These are phyloP conservation scores for Cygnus atratus DNA, from an alignment of 2,113 vertebrate species.

Conservation along the genomic window DNA sequence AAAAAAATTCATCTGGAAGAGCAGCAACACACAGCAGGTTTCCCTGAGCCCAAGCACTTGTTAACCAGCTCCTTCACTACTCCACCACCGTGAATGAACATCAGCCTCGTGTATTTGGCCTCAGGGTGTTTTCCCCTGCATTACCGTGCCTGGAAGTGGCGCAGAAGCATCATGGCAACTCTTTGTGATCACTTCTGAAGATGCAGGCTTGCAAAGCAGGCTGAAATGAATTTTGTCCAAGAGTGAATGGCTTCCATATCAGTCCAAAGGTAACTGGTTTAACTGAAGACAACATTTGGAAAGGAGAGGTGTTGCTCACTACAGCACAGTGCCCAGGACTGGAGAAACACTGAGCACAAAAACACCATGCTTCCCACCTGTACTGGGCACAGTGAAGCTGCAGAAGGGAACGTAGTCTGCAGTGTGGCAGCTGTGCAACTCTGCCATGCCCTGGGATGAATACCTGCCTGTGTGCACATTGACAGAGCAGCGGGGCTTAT, in stretches of 20 bases:
- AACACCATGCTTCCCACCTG: neutral
- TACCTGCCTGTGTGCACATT: neutral
- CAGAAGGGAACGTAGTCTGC: neutral
- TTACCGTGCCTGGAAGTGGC: neutral
- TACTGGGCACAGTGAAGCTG: neutral
- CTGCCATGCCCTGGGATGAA: neutral
- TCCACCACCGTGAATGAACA: neutral
- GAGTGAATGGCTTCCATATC: neutral
- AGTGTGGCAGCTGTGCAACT: neutral
- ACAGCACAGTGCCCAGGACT: neutral
- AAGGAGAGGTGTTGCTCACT: neutral
- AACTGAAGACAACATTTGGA: neutral
- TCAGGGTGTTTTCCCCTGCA: neutral
- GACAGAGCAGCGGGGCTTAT: neutral
- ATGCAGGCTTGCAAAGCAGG: neutral
- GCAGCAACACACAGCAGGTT: neutral
- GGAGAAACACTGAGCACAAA: neutral
- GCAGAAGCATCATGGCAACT: neutral
- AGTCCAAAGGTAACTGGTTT: neutral
- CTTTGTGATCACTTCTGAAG: neutral
- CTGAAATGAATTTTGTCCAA: neutral
- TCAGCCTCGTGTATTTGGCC: neutral
- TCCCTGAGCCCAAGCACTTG: neutral
- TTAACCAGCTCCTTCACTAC: neutral
- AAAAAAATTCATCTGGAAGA: conserved; percentile 20